phyloP scores from a whole-genome alignment of 2,113 vertebrate species.

The Nicator chloris region DNA sequence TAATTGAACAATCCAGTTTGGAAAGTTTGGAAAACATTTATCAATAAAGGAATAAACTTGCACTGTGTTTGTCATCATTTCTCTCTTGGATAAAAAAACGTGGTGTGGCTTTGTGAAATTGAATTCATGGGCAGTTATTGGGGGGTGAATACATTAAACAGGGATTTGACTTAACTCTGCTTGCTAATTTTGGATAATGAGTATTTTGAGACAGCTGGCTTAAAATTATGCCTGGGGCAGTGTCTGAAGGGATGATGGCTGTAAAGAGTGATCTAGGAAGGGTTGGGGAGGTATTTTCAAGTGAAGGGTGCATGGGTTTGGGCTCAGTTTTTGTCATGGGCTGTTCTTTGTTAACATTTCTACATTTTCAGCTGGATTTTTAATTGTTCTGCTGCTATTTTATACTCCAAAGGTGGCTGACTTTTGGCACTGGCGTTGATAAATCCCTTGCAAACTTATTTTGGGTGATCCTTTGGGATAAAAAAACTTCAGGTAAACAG shows the following conservation, averaged over 20 bases:
- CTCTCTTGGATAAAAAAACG: background rate
- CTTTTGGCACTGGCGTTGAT: fast-evolving
- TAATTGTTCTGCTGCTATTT: background rate
- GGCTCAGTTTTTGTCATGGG: fast-evolving
- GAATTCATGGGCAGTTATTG: background rate
- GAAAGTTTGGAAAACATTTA: conserved; percentile 69
- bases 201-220: background rate
- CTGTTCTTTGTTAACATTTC: background rate
- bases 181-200: background rate
- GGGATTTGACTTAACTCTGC: background rate
- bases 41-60: conserved; percentile 73
- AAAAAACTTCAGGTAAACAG: fast-evolving
- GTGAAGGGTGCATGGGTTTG: fast-evolving
- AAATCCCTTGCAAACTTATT: background rate
- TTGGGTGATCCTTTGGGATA: background rate
- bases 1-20: conserved; percentile 68
- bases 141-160: no score
- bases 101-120: background rate
- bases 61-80: background rate
- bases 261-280: fast-evolving
- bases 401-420: fast-evolving
- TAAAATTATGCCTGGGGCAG: background rate
- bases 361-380: fast-evolving
- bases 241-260: background rate
- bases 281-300: background rate